These are phyloP conservation scores for Tipula vernalis DNA, from an alignment of 2,888 invertebrate genomes.

Conservation along the genomic window DNA sequence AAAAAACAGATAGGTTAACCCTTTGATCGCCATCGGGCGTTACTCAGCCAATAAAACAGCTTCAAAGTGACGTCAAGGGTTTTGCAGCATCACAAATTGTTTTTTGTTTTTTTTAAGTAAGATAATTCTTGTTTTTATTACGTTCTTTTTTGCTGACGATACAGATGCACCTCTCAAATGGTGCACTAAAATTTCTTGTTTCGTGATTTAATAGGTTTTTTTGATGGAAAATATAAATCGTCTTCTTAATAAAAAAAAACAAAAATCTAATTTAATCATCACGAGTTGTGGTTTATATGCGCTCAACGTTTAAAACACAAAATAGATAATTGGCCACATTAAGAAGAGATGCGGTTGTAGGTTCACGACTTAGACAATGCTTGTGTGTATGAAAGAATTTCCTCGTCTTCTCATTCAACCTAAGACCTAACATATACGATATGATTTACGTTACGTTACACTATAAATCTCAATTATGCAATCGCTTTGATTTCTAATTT, in stretches of 20 bases:
- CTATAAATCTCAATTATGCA: neutral
- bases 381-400: too few species aligned
- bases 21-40: neutral
- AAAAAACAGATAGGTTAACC: neutral
- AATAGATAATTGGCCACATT: neutral
- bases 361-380: neutral
- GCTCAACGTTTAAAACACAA: neutral
- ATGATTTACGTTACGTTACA: neutral
- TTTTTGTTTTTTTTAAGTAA: neutral
- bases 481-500: neutral
- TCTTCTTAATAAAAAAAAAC: neutral
- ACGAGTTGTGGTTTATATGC: neutral
- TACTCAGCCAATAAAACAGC: neutral
- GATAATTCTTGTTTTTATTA: neutral
- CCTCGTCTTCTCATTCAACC: neutral
- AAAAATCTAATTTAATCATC: neutral
- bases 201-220: neutral
- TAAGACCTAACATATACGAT: neutral
- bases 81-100: neutral
- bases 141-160: neutral
- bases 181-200: neutral
- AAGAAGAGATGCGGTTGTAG: neutral
- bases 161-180: too few species aligned
- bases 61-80: neutral
- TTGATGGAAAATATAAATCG: neutral